A percentile compares a stretch with the other conserved stretches of the same genome.
Evolutionary conservation across 2,888 invertebrate species (phyloP).

Genomic region (Caenorhabditis afra): DNA sequence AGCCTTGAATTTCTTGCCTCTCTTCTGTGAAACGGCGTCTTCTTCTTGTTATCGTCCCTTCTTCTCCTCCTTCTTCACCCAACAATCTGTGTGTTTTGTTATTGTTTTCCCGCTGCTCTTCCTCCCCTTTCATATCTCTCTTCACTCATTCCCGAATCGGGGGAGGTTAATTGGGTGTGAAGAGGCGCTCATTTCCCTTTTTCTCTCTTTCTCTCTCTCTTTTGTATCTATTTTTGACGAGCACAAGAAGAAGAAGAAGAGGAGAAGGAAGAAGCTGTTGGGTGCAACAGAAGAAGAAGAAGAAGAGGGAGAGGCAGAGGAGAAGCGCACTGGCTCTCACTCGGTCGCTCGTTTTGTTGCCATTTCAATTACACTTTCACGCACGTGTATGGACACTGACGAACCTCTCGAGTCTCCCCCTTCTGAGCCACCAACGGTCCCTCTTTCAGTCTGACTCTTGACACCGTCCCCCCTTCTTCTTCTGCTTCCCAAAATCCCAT

Average conservation of each 20-base stretch:
- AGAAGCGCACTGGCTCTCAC: constrained; percentile 25
- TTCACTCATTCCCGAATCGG: neutral
- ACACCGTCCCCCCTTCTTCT: too few relatives aligned
- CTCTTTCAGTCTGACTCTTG: too few relatives aligned
- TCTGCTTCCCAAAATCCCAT: too few relatives aligned
- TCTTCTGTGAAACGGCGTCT: constrained; percentile 51
- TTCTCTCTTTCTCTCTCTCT: neutral
- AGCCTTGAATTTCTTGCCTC: constrained; percentile 52
- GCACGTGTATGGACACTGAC: constrained; percentile 30
- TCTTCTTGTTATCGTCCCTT: constrained; percentile 36
- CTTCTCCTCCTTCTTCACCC: too few relatives aligned
- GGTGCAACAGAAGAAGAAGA: constrained; percentile 19
- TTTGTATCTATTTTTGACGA: constrained; percentile 29
- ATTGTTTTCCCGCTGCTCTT: constrained; percentile 3
- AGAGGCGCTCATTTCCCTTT: neutral
- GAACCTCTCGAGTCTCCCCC: neutral
- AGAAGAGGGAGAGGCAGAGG: constrained; percentile 32
- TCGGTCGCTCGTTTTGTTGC: constrained; percentile 36
- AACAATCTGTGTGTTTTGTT: constrained; percentile 2
- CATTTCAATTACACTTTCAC: constrained; percentile 55
- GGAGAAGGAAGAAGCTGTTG: constrained; percentile 16
- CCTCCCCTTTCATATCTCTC: constrained; percentile 7
- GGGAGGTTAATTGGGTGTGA: constrained; percentile 31
- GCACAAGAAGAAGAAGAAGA: constrained; percentile 12
- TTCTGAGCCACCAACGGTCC: constrained; percentile 11